Evolutionary conservation across 2,797 vertebrate genomes (phyloP).

Genomic region (Liasis olivaceus): DNA sequence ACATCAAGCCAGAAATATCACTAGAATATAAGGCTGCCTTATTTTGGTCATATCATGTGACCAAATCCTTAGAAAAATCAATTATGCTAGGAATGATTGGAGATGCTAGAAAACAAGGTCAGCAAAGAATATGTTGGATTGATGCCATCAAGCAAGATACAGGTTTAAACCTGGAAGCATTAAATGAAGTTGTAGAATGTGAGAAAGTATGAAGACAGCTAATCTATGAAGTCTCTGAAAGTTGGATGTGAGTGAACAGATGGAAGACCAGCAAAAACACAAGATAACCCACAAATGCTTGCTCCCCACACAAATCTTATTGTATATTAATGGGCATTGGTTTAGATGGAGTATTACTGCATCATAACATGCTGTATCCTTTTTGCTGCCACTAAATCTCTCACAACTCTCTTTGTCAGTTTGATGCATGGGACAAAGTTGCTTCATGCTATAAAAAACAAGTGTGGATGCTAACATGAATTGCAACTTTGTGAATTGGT

Average conservation of each 20-base stretch:
- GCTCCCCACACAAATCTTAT: neutral
- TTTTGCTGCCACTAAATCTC: neutral
- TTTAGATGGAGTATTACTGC: neutral
- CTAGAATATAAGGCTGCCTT: neutral
- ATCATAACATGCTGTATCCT: neutral
- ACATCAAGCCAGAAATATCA: neutral
- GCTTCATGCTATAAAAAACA: neutral
- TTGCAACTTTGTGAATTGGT: neutral
- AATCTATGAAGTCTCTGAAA: neutral
- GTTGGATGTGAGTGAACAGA: neutral
- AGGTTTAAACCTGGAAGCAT: neutral
- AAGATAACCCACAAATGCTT: neutral
- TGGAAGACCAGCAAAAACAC: neutral
- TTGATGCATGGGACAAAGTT: neutral
- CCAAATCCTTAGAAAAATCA: neutral
- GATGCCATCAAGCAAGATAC: neutral
- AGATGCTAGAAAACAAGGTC: neutral
- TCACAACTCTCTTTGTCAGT: neutral
- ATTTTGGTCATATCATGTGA: neutral
- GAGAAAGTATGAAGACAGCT: neutral
- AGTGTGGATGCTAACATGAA: rapidly evolving
- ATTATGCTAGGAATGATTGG: neutral
- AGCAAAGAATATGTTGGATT: neutral
- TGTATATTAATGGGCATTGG: neutral
- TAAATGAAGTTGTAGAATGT: neutral